Evolutionary conservation across 2,888 invertebrate genomes (phyloP).

Genomic region (Mythimna pallens): DNA sequence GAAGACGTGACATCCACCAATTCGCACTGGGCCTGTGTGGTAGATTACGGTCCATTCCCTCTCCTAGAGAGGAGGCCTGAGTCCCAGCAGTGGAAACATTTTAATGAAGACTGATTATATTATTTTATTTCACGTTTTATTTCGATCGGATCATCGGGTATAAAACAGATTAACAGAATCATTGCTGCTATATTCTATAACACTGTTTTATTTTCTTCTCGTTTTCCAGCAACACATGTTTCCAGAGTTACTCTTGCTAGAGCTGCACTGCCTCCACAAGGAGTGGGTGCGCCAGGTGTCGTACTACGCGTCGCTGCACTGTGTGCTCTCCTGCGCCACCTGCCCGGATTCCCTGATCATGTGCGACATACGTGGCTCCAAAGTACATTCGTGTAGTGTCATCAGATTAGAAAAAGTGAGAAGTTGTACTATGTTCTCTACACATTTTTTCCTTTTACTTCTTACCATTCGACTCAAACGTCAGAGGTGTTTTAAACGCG

Average conservation of each 20-base stretch:
- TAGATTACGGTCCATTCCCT: no score
- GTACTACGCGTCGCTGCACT: constrained; percentile 92
- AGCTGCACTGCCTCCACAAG: constrained; percentile 91
- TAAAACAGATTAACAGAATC: not conserved
- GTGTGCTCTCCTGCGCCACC: constrained; percentile 93
- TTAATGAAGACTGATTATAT: no score
- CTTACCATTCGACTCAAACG: not conserved
- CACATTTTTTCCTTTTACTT: no score
- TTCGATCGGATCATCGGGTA: not conserved
- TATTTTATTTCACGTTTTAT: not conserved
- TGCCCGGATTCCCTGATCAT: constrained; percentile 91
- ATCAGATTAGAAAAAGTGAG: constrained; percentile 90
- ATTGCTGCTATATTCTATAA: not conserved
- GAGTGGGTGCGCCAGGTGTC: constrained; percentile 94
- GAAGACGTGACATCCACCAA: no score
- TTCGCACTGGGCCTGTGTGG: no score
- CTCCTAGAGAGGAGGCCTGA: no score
- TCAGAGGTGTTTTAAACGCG: not conserved
- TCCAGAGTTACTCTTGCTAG: constrained; percentile 87
- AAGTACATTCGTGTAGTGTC: constrained; percentile 84
- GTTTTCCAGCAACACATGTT: constrained; percentile 83
- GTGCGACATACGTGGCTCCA: constrained; percentile 91
- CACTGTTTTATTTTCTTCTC: not conserved
- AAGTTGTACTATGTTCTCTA: not conserved
- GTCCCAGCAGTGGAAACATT: no score